Evolutionary conservation across 2,797 vertebrate species (phyloP).

Genomic region (Dendrocincla fuliginosa): DNA sequence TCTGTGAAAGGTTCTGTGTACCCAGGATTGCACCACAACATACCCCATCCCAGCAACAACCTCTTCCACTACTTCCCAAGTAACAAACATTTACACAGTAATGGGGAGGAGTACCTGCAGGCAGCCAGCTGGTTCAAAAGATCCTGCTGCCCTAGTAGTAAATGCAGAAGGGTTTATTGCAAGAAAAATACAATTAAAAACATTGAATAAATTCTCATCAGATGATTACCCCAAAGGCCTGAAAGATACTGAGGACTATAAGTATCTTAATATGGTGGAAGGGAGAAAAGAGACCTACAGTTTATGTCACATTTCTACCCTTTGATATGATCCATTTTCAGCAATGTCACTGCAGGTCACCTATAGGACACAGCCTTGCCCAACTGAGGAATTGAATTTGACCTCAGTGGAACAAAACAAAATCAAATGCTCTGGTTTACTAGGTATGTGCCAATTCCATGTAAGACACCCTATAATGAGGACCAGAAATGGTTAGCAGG

Average conservation of each 20-base stretch:
- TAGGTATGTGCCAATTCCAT: rapidly evolving
- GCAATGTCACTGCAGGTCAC: not conserved
- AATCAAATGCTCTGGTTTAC: not conserved
- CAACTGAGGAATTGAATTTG: not conserved
- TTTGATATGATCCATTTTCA: not conserved
- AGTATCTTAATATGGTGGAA: not conserved
- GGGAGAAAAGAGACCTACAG: not conserved
- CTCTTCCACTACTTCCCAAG: not conserved
- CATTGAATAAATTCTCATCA: not conserved
- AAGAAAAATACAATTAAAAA: not conserved
- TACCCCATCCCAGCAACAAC: not conserved
- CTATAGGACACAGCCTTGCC: not conserved
- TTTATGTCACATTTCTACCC: not conserved
- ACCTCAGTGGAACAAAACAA: not conserved
- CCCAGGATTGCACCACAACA: not conserved
- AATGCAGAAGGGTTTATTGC: not conserved
- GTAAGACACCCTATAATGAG: not conserved
- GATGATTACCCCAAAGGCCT: not conserved
- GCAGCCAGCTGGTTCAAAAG: not conserved
- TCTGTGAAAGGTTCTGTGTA: too few species aligned
- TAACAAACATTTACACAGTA: not conserved
- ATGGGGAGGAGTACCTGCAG: not conserved
- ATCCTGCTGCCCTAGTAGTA: too few species aligned
- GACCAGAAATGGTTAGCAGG: not conserved
- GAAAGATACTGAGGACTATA: not conserved